phyloP scores from a whole-genome alignment of 92 coral and sea anemone genomes.

The Porites cylindrica region DNA sequence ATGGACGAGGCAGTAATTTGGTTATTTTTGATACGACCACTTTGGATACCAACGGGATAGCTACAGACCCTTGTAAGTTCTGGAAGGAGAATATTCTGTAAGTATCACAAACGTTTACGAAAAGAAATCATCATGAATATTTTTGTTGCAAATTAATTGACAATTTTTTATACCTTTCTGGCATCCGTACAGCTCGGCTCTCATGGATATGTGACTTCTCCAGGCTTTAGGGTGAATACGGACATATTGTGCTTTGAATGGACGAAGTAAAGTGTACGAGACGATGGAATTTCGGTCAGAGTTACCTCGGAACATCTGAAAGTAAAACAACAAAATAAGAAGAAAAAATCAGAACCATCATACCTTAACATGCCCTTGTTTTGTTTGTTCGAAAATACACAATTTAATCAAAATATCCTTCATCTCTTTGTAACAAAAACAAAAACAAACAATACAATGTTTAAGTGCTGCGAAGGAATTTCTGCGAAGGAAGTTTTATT shows the following conservation, averaged over 20 bases:
- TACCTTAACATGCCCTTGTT: too few species aligned
- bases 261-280: constrained; percentile 57
- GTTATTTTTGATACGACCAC: constrained; percentile 79
- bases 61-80: constrained; percentile 79
- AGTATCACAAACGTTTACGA: background rate
- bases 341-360: background rate
- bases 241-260: constrained; percentile 74
- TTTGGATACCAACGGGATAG: constrained; percentile 74
- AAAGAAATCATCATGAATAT: background rate
- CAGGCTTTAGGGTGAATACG: constrained; percentile 92
- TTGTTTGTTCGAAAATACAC: too few species aligned
- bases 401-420: too few species aligned
- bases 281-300: constrained; percentile 82
- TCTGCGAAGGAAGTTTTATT: too few species aligned
- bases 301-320: constrained; percentile 89
- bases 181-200: constrained; percentile 91
- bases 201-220: constrained; percentile 89
- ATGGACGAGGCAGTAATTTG: constrained; percentile 81
- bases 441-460: too few species aligned
- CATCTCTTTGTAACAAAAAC: too few species aligned
- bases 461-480: too few species aligned
- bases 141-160: background rate
- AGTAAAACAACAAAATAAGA: background rate
- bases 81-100: constrained; percentile 16
- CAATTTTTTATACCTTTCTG: constrained; percentile 61